Evolutionary conservation across 2,888 invertebrate genomes (phyloP), one percentile per base, ranked within the genome.

Genomic region (Agriopis marginaria): DNA sequence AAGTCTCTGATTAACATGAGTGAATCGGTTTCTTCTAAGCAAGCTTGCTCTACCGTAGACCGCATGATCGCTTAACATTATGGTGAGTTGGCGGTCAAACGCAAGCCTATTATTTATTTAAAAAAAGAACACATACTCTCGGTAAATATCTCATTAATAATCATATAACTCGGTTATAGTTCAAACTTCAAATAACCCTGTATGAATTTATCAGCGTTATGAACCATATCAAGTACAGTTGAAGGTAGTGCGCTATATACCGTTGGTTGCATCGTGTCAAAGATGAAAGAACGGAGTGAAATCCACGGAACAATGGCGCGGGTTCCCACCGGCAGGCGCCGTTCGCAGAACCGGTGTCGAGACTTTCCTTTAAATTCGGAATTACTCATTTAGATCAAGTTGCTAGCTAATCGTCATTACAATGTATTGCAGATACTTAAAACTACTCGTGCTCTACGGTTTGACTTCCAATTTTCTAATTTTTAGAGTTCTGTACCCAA

Each of bases 311-410:
- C 90, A 91, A 91, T 89, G 85, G 70, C 17, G 51, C 40, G n/a
- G 78, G 82, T 89, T 90, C 90, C 86, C 90, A 90, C 79, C 61
- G 85, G 32, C 81, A 89, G 88, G 89, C 78, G 80, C 77, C 72
- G 75, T 91, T 89, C 91, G 75, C 39, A 80, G 91, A 91, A 91
- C 76, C 66, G 68, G 49, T n/a, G 12, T 12, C 79, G 77, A 75
- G 75, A 79, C 85, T 89, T 90, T 90, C 89, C 84, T 82, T 85
- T 89, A 88, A 90, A 84, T 89, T 89, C 77, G 84, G 85, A 84
- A 83, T 89, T 86, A 84, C 81, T 85, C 86, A 85, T 81, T 64
- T 60, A 63, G 60, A 67, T 79, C 77, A 66, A 42, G 66, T 81
- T 79, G 71, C 79, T 65, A 63, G 63, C 14, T 74, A 56, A 56